Evolutionary conservation across 2,888 invertebrate species (phyloP), one percentile per base, ranked within the genome.

Genomic region (Ormia ochracea): DNA sequence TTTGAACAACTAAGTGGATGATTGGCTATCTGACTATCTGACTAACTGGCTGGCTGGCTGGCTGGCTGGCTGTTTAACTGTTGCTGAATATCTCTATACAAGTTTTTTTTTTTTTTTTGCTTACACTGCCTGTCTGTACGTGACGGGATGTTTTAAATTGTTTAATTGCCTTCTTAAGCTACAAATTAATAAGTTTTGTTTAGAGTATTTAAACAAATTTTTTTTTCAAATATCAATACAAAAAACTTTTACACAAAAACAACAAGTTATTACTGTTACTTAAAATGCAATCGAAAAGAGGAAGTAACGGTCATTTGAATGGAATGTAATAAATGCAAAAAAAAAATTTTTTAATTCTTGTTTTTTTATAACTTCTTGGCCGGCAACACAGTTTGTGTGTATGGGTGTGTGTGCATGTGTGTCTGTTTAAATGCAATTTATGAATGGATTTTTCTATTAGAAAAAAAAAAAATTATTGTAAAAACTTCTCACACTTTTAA

Each of bases 141-240:
- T 87, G 87, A 87, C 87, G 88, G 88, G 87, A 88, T 87, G 87
- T 87, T 84, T 86, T 85, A 84, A 84, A 85, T 84, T 85, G 84
- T 84, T 85, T 83, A 84, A 85, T 85, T 85, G 86, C 81, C 86
- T 84, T 85, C 80, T 86, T 86, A 83, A 83, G 84, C 83, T 86
- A 84, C 82, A 86, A 85, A 86, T 87, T 86, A 84, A 85, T 86
- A 76, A 80, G 41, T 61, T 83, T 84, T 82, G 36, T 48, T 63
- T n/a, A n/a, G n/a, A n/a, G n/a, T n/a, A n/a, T 66, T 70, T 78
- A 43, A 21, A 14, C 2, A 48, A 23, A 10, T n/a, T 59, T 61
- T 61, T 38, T 41, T 41, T 43, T 43, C 33, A 52, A 61, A 28
- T n/a, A 7, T 59, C 48, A 31, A 48, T 82, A 80, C 56, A 65